Evolutionary conservation across 2,888 invertebrate genomes (phyloP).

Genomic region (Spatulosminthurus flaviceps): DNA sequence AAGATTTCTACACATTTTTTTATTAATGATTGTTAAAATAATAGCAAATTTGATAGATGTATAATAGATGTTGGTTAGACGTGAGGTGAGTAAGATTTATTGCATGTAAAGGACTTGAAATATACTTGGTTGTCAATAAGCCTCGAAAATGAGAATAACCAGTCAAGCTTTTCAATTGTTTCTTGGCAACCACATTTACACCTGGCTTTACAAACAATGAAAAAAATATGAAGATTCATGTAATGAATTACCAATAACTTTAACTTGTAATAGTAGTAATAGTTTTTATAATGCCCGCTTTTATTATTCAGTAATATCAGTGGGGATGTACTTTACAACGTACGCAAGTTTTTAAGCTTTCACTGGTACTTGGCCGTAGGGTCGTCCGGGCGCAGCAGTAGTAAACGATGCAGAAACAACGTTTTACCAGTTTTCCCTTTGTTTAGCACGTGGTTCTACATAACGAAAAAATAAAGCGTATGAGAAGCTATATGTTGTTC

Average conservation of each 20-base stretch:
- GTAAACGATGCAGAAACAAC: no score
- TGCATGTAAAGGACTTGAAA: not conserved
- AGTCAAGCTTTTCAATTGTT: not conserved
- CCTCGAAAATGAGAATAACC: not conserved
- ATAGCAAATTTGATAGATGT: not conserved
- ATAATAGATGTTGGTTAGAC: not conserved
- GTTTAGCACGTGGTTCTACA: not conserved
- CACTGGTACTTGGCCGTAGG: not conserved
- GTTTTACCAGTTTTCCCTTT: no score
- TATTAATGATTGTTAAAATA: not conserved
- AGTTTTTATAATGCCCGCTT: not conserved
- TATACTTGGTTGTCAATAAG: not conserved
- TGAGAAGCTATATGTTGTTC: no score
- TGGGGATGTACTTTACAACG: not conserved
- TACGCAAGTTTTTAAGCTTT: not conserved
- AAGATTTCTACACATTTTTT: not conserved
- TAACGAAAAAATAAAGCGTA: not conserved
- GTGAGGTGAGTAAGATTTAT: not conserved
- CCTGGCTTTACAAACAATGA: not conserved
- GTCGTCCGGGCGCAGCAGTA: no score
- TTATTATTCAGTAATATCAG: not conserved
- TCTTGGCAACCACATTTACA: not conserved
- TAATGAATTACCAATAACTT: not conserved
- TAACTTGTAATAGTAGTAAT: not conserved
- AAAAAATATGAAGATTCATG: not conserved